Base-by-base conservation (phyloP, 2,888 invertebrate species). In the Tanypteryx hageni region DNA sequence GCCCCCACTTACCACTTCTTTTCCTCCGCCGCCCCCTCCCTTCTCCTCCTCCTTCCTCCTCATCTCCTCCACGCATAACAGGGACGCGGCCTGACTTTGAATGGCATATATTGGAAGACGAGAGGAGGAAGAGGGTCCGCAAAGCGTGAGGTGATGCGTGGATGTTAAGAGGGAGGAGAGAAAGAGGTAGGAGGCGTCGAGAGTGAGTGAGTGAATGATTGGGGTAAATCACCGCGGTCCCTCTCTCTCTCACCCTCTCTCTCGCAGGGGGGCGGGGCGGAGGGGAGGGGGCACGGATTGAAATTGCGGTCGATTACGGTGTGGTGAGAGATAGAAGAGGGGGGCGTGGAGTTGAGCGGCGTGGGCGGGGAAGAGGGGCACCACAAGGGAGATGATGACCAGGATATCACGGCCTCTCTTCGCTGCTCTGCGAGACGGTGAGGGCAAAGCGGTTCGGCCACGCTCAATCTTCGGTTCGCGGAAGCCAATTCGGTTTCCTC, bases 241-340 rank as follows among this genome's bases (percentile, higher is more conserved):
- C 44, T 44, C 44, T 44, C 44, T 44, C 44, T 44, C 44, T 44
- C 44, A 5, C 44, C 5, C 44, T 44, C 44, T 44, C 44, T 44
- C 44, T 44, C 44, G 44, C 44, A 44, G 44, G 5, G 44, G 44
- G 82, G 27, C 0, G 76, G 83, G 83, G 83, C 31, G 56, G 83
- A 18, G 57, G 56, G 31, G 57, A 31, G 31, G 27, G 61, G 86
- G 27, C 22, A 59, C 18, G 86, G 61, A 86, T 64, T 86, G 61
- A 86, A 86, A 86, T 86, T 86, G 86, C 61, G 86, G 86, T 86
- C 86, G 61, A 86, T 86, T 86, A 86, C 86, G 27, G 61, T n/a
- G 59, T 58, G 61, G 59, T 31, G 11, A 59, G 59, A 59, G 31
- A n/a, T 27, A 58, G n/a, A 58, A 27, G 57, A 2, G 0, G 56